Evolutionary conservation across 2,888 invertebrate genomes (phyloP).

Genomic region (Lasioglossum malachurum): DNA sequence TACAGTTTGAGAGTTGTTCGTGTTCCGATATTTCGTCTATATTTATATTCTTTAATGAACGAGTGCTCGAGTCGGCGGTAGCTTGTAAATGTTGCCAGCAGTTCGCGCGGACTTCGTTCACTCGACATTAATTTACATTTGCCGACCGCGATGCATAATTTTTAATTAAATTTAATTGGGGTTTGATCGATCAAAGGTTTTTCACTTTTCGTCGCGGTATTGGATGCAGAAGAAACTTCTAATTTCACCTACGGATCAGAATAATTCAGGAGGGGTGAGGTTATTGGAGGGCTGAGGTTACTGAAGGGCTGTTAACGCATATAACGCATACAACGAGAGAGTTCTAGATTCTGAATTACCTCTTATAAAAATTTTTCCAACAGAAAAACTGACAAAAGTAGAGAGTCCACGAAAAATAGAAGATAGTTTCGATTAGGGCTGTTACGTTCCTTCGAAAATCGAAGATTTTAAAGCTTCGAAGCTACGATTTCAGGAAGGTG

Average conservation of each 20-base stretch:
- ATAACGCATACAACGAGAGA: no score
- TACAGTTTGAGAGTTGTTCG: background rate
- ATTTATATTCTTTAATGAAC: background rate
- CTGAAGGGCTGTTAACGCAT: background rate
- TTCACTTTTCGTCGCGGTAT: background rate
- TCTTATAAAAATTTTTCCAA: background rate
- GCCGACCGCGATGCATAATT: background rate
- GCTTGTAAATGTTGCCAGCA: background rate
- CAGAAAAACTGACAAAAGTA: no score
- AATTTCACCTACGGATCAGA: background rate
- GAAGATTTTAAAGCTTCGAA: no score
- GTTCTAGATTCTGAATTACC: background rate
- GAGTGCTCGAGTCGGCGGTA: background rate
- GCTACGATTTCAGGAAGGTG: no score
- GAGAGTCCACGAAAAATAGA: no score
- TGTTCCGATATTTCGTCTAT: background rate
- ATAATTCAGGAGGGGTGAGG: background rate
- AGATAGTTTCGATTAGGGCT: no score
- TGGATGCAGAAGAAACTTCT: background rate
- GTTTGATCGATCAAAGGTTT: background rate
- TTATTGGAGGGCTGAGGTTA: background rate
- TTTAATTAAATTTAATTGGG: background rate
- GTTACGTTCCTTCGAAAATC: no score
- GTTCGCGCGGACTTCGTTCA: background rate
- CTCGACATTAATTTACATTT: background rate